phyloP scores from a whole-genome alignment of 2,888 invertebrate species.

The Dromius quadrimaculatus region DNA sequence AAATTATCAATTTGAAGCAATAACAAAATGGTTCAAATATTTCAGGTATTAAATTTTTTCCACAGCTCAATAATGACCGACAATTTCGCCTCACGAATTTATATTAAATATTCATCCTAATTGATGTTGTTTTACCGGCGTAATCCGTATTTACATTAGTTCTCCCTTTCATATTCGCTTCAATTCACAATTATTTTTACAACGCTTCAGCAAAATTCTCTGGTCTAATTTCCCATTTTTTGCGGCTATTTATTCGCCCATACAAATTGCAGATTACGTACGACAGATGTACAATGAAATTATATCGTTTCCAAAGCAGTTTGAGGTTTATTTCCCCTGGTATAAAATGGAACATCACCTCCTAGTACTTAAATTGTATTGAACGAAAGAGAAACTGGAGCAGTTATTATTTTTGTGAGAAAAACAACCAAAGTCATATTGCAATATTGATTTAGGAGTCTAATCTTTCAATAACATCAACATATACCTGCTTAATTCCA shows the following conservation, averaged over 20 bases:
- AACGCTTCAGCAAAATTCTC: background rate
- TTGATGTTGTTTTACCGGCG: background rate
- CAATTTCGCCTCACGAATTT: background rate
- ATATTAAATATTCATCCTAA: conserved; percentile 31
- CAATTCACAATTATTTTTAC: conserved; percentile 1
- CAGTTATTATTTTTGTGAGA: too few relatives aligned
- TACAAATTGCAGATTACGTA: background rate
- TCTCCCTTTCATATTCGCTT: background rate
- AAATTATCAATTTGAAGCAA: too few relatives aligned
- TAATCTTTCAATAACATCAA: too few relatives aligned
- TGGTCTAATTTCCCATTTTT: background rate
- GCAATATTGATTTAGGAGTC: too few relatives aligned
- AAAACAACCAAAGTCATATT: too few relatives aligned
- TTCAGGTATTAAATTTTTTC: too few relatives aligned
- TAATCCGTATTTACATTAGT: conserved; percentile 12
- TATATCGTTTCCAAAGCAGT: background rate
- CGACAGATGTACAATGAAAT: background rate
- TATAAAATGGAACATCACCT: background rate
- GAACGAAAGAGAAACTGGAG: too few relatives aligned
- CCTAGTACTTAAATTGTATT: too few relatives aligned
- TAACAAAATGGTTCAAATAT: too few relatives aligned
- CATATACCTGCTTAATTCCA: too few relatives aligned
- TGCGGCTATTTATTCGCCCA: background rate
- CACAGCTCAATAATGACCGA: background rate
- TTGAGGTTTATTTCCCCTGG: background rate